Conservation (phyloP, 1,140 invertebrate species). For the Ylistrum balloti region DNA sequence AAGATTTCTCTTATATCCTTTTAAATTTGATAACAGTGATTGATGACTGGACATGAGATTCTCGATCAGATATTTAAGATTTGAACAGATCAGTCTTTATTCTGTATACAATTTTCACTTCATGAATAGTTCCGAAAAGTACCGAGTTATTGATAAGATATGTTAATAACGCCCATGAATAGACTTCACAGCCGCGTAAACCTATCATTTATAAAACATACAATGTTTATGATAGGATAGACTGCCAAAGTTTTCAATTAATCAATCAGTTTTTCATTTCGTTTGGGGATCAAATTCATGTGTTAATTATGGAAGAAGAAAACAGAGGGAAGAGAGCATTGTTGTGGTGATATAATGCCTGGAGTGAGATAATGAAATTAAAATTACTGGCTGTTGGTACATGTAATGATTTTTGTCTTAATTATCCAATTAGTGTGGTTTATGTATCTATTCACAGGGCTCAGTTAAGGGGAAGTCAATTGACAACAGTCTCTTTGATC, state of each 20-base stretch:
- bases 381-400: not conserved
- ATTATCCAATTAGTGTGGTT: constrained; percentile 34
- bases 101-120: constrained; percentile 12
- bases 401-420: constrained; percentile 31
- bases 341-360: constrained; percentile 7
- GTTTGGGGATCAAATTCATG: constrained; percentile 27
- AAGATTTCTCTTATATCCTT: constrained; percentile 17
- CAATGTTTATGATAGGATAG: not conserved
- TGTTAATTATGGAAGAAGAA: constrained; percentile 36
- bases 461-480: constrained; percentile 5
- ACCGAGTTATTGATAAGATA: not conserved
- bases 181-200: not conserved
- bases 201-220: not conserved
- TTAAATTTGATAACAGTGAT: constrained; percentile 20
- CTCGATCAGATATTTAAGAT: not conserved
- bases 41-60: not conserved
- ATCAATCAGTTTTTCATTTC: constrained; percentile 39
- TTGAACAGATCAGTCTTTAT: not conserved
- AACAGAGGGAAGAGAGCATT: not conserved
- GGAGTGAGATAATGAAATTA: not conserved
- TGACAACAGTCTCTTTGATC: not conserved
- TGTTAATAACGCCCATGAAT: not conserved
- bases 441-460: constrained; percentile 33
- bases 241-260: constrained; percentile 19
- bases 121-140: not conserved